Evolutionary conservation across 2,888 invertebrate species (phyloP).

Genomic region (Brachypalpus laphriformis): DNA sequence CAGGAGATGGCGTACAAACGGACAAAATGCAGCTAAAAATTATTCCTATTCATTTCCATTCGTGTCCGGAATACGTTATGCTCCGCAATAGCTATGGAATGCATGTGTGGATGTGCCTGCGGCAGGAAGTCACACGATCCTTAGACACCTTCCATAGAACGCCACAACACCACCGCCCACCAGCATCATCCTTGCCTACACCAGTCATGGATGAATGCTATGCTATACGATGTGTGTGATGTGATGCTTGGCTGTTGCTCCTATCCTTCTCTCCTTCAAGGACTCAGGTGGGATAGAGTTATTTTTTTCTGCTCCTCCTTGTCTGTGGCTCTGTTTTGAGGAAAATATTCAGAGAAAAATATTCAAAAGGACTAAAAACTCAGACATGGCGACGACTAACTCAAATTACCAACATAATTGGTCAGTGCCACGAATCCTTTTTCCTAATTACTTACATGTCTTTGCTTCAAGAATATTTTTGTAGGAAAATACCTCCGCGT

Average conservation of each 20-base stretch:
- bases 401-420: slow-evolving; percentile 69
- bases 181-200: not conserved
- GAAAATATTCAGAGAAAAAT: slow-evolving; percentile 16
- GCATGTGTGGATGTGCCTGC: slow-evolving; percentile 62
- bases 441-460: slow-evolving; percentile 65
- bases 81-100: slow-evolving; percentile 35
- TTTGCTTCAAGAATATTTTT: slow-evolving; percentile 43
- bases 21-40: slow-evolving; percentile 71
- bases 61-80: slow-evolving; percentile 64
- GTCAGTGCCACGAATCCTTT: slow-evolving; percentile 67
- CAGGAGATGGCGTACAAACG: slow-evolving; percentile 35
- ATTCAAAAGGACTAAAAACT: slow-evolving; percentile 19
- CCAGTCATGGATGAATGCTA: slow-evolving; percentile 32
- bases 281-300: not conserved
- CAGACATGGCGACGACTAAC: slow-evolving; percentile 48
- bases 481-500: slow-evolving; percentile 28
- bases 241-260: slow-evolving; percentile 28
- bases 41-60: slow-evolving; percentile 70
- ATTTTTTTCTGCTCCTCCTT: not conserved
- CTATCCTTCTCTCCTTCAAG: not conserved
- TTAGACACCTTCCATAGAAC: slow-evolving; percentile 66
- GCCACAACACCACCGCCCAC: not conserved
- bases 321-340: not conserved
- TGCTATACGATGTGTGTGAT: slow-evolving; percentile 43
- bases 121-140: slow-evolving; percentile 74